Conservation (phyloP, 1,140 invertebrate species). For the Drosophila bifasciata region DNA sequence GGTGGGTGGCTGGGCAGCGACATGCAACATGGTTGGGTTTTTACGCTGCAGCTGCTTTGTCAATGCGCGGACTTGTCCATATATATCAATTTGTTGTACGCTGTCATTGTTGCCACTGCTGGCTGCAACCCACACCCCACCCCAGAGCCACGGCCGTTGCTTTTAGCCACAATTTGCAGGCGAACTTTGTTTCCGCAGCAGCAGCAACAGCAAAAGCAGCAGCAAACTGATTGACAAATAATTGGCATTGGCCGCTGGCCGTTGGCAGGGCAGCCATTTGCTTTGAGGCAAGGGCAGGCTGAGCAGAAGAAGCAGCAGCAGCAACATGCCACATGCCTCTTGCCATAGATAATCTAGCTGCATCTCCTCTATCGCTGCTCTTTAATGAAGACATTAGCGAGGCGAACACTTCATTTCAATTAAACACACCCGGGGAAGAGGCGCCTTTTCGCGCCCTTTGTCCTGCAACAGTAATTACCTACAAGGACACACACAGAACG, state of each 20-base stretch:
- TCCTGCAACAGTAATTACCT: conserved; percentile 58
- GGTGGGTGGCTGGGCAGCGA: conserved; percentile 22
- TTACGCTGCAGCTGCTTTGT: conserved; percentile 75
- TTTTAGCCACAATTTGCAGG: conserved; percentile 64
- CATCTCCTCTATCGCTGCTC: conserved; percentile 4
- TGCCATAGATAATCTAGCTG: too few species aligned
- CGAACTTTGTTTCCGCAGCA: conserved; percentile 52
- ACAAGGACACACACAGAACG: conserved; percentile 25
- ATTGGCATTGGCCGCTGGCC: conserved; percentile 32
- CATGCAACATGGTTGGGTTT: conserved; percentile 71
- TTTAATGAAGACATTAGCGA: conserved; percentile 55
- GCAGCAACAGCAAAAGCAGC: not conserved
- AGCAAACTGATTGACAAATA: conserved; percentile 49
- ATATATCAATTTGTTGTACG: conserved; percentile 80
- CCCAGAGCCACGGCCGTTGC: conserved; percentile 43
- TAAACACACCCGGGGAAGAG: conserved; percentile 35
- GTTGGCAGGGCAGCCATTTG: too few species aligned
- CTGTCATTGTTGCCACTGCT: conserved; percentile 39
- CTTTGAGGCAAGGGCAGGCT: too few species aligned
- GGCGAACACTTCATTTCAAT: conserved; percentile 59
- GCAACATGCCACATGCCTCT: too few species aligned
- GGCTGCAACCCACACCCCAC: not conserved
- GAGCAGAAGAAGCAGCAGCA: too few species aligned
- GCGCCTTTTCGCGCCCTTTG: conserved; percentile 45
- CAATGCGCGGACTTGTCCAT: conserved; percentile 74